phyloP scores from a whole-genome alignment of 2,113 vertebrate species.

The Zosterops pallidus region DNA sequence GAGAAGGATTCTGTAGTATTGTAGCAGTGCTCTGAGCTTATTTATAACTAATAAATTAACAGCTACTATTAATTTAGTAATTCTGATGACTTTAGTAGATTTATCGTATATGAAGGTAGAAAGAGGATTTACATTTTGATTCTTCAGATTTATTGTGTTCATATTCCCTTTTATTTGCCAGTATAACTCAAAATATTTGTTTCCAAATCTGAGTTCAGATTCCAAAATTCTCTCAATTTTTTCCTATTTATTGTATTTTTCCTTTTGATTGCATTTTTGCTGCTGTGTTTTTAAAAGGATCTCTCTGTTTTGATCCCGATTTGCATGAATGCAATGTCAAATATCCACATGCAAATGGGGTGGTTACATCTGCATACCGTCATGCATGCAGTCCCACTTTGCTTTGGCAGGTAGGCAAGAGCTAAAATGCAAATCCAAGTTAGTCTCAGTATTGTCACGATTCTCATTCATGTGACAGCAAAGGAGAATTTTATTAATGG shows the following conservation, averaged over 20 bases:
- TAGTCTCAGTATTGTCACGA: background rate
- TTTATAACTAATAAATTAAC: background rate
- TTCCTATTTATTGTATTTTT: background rate
- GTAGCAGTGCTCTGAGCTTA: background rate
- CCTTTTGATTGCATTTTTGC: background rate
- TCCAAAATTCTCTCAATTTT: background rate
- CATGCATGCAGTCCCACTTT: background rate
- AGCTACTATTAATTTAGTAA: background rate
- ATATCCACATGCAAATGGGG: background rate
- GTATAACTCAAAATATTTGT: background rate
- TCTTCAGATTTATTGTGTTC: background rate
- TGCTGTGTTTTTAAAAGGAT: background rate
- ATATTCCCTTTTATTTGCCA: background rate
- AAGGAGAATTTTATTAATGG: background rate
- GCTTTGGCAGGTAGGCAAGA: background rate
- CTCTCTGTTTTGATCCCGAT: background rate
- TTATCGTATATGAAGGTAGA: background rate
- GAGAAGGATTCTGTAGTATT: background rate
- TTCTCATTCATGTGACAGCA: background rate
- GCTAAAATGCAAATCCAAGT: background rate
- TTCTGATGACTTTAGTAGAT: background rate
- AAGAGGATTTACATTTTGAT: background rate
- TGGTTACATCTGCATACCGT: background rate
- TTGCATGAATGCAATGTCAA: conserved; percentile 12
- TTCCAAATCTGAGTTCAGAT: background rate